Evolutionary conservation across 2,113 vertebrate genomes (phyloP).

Genomic region (Apus apus): DNA sequence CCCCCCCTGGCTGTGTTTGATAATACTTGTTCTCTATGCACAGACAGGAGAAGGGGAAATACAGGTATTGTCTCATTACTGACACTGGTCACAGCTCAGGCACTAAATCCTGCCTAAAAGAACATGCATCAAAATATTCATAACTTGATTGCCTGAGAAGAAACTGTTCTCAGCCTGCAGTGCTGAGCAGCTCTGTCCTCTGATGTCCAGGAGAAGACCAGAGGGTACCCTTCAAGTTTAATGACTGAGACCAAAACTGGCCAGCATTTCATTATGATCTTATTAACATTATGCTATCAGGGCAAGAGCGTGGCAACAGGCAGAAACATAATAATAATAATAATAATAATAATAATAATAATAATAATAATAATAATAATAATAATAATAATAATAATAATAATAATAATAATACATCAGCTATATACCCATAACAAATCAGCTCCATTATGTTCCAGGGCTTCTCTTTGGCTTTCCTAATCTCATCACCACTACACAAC

Average conservation of each 20-base stretch:
- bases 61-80: slow-evolving; percentile 15
- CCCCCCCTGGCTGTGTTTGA: background rate
- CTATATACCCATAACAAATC: background rate
- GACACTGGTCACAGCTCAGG: background rate
- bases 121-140: slow-evolving; percentile 43
- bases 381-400: background rate
- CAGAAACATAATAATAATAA: too few species aligned
- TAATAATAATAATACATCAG: background rate
- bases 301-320: background rate
- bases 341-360: too few species aligned
- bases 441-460: background rate
- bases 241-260: background rate
- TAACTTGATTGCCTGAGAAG: background rate
- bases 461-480: slow-evolving; percentile 2
- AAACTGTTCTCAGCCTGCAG: background rate
- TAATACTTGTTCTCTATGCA: slow-evolving; percentile 33
- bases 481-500: background rate
- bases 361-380: background rate
- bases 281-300: background rate
- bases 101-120: slow-evolving; percentile 31
- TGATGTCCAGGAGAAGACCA: background rate
- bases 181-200: background rate
- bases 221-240: background rate
- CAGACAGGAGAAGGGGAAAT: slow-evolving; percentile 6
- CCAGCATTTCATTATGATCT: slow-evolving; percentile 6